Percentiles rank a stretch among this genome's conserved stretches.
These are phyloP conservation scores for Gallinago stenura DNA, from an alignment of 2,797 vertebrate genomes.

Conservation along the genomic window DNA sequence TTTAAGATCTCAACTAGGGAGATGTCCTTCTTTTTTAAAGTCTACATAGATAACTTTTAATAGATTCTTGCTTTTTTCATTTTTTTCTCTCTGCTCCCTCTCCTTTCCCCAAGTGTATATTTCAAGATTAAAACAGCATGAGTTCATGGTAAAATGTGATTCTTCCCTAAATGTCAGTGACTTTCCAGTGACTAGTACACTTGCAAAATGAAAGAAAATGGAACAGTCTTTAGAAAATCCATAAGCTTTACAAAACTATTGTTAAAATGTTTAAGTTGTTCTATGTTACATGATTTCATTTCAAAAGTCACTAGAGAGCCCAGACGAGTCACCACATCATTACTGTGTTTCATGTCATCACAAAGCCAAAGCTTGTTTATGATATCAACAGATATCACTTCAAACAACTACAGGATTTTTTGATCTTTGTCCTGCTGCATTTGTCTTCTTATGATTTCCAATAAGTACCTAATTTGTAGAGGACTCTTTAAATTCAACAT, in stretches of 20 bases:
- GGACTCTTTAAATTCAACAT: background rate
- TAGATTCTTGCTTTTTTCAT: background rate
- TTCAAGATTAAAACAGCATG: background rate
- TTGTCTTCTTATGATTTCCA: background rate
- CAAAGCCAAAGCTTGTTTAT: background rate
- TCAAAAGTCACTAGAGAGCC: background rate
- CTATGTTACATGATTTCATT: background rate
- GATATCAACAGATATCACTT: background rate
- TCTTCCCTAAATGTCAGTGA: background rate
- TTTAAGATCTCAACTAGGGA: background rate
- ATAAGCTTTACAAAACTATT: background rate
- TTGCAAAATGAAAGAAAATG: background rate
- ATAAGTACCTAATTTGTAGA: background rate
- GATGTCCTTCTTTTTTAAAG: background rate
- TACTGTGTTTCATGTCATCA: background rate
- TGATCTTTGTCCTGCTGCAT: background rate
- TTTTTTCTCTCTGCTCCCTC: background rate
- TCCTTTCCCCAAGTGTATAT: background rate
- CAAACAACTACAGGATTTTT: background rate
- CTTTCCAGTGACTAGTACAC: background rate
- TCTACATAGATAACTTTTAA: background rate
- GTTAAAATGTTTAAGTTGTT: background rate
- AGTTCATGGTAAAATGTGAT: background rate
- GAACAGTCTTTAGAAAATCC: background rate
- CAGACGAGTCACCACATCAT: background rate